A percentile compares a stretch with the other conserved stretches of the same genome.
phyloP scores from a whole-genome alignment of 2,113 vertebrate genomes.

The Caranx melampygus region DNA sequence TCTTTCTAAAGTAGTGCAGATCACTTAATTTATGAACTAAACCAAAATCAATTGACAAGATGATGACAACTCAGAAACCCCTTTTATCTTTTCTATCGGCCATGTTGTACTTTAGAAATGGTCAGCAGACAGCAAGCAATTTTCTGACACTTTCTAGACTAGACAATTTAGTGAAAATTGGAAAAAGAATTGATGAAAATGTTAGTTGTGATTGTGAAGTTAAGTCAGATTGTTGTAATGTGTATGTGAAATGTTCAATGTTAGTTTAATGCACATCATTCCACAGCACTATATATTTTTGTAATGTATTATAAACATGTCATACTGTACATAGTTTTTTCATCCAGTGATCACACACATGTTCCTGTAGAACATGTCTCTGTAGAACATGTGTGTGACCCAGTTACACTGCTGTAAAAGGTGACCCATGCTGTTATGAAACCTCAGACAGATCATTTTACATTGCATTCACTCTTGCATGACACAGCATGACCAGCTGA shows the following conservation, averaged over 20 bases:
- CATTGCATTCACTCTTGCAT: slow-evolving; percentile 4
- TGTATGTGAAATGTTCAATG: slow-evolving; percentile 16
- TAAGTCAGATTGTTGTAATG: not conserved
- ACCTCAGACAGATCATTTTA: not conserved
- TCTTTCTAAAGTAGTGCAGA: not conserved
- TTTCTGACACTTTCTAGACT: not conserved
- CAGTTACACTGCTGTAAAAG: slow-evolving; percentile 34
- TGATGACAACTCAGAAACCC: not conserved
- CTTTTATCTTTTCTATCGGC: no score
- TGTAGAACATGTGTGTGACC: slow-evolving; percentile 36
- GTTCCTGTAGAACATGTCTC: not conserved
- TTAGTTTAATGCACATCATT: not conserved
- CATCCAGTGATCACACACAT: not conserved
- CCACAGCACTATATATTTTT: not conserved
- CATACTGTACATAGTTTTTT: slow-evolving; percentile 22
- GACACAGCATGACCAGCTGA: slow-evolving; percentile 13
- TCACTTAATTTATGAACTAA: not conserved
- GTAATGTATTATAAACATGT: not conserved
- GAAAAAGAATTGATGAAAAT: not conserved
- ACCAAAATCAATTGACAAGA: not conserved
- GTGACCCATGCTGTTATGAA: not conserved
- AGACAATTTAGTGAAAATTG: not conserved
- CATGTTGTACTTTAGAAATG: not conserved
- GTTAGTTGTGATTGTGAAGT: not conserved
- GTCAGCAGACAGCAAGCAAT: not conserved